These are phyloP conservation scores for Scomber scombrus DNA, from an alignment of 2,113 vertebrate genomes.

Conservation along the genomic window DNA sequence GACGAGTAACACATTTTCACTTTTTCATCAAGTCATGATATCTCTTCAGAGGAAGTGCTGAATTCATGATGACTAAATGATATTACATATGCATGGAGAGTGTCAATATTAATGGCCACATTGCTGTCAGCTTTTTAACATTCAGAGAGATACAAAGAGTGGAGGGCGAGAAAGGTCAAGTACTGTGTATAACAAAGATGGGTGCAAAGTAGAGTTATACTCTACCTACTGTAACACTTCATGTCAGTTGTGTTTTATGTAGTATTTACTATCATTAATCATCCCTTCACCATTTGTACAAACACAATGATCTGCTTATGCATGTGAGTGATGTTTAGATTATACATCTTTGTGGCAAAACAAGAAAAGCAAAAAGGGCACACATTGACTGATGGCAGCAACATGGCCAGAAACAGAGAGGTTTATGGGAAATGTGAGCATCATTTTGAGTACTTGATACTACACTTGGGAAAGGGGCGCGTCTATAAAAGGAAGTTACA, in stretches of 20 bases:
- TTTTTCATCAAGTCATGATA: constrained; percentile 33
- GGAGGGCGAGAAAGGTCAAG: constrained; percentile 64
- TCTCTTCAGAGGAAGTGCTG: constrained; percentile 47
- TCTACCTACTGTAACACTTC: constrained; percentile 24
- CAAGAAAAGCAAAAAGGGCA: too few species aligned
- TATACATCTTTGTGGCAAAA: background rate
- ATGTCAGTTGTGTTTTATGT: constrained; percentile 9
- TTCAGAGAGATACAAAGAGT: constrained; percentile 55
- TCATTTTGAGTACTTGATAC: background rate
- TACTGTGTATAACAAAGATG: constrained; percentile 46
- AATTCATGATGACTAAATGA: constrained; percentile 63
- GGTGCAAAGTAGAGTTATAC: constrained; percentile 30
- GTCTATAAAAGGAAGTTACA: too few species aligned
- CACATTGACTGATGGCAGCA: too few species aligned
- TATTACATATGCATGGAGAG: constrained; percentile 67
- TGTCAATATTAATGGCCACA: constrained; percentile 76
- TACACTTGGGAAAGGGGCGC: too few species aligned
- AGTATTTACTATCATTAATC: constrained; percentile 25
- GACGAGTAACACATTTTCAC: constrained; percentile 9
- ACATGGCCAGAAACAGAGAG: too few species aligned
- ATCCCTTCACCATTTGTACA: constrained; percentile 10
- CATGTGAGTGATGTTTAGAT: background rate
- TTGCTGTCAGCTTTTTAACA: constrained; percentile 70
- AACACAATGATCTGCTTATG: constrained; percentile 12
- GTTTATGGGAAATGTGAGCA: background rate